A percentile compares a stretch with the other conserved stretches of the same genome.
These are phyloP conservation scores for Salvelinus namaycush DNA, from an alignment of 2,113 vertebrate genomes.

Conservation along the genomic window DNA sequence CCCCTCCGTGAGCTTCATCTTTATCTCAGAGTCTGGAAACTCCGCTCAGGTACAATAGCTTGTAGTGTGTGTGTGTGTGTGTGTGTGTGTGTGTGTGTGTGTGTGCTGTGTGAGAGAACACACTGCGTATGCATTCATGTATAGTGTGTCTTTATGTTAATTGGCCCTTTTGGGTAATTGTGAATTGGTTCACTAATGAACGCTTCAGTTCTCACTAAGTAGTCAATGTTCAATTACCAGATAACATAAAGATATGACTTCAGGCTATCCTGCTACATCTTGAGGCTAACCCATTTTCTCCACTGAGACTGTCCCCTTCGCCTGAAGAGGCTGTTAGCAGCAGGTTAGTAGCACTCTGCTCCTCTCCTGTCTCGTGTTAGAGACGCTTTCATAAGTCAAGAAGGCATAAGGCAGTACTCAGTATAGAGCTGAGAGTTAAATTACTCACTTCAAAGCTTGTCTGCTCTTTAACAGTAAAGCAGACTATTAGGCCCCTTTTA, in stretches of 20 bases:
- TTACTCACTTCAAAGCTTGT: constrained; percentile 34
- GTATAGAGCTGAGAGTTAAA: constrained; percentile 39
- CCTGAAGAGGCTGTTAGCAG: background rate
- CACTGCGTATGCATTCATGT: background rate
- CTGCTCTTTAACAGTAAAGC: constrained; percentile 16
- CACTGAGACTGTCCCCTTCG: background rate
- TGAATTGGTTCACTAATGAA: constrained; percentile 7
- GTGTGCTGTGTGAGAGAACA: background rate
- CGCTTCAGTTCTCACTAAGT: constrained; percentile 22
- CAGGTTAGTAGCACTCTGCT: background rate
- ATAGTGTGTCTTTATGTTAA: constrained; percentile 17
- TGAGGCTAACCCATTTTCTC: background rate
- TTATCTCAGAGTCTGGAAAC: background rate
- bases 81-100: background rate
- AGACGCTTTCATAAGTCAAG: background rate
- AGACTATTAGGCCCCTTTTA: constrained; percentile 19
- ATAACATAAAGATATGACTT: background rate
- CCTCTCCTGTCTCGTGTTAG: too few relatives aligned
- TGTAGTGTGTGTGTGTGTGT: background rate
- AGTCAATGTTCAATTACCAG: background rate
- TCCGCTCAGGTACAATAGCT: background rate
- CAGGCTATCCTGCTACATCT: background rate
- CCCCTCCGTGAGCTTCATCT: constrained; percentile 14
- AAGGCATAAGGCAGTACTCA: constrained; percentile 20
- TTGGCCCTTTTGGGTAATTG: constrained; percentile 12